Evolutionary conservation across 2,113 vertebrate species (phyloP).

Genomic region (Haemorhous mexicanus): DNA sequence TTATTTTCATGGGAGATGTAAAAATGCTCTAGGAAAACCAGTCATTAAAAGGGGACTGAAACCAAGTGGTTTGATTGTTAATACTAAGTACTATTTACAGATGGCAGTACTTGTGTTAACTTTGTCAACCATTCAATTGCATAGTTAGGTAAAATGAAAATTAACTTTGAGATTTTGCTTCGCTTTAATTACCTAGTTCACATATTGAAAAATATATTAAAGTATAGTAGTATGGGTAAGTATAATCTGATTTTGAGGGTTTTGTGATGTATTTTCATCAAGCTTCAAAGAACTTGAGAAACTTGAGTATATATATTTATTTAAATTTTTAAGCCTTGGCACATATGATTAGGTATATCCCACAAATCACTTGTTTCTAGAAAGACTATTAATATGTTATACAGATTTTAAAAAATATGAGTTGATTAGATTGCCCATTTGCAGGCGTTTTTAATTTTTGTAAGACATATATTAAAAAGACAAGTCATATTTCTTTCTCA

Average conservation of each 20-base stretch:
- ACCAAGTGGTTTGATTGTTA: not conserved
- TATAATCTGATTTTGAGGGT: not conserved
- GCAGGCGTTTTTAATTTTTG: not conserved
- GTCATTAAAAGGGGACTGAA: not conserved
- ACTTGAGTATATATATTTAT: not conserved
- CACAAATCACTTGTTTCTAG: not conserved
- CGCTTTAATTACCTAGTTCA: not conserved
- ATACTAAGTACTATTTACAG: not conserved
- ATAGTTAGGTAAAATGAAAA: not conserved
- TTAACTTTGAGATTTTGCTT: rapidly evolving
- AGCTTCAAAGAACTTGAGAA: not conserved
- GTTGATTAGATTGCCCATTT: not conserved
- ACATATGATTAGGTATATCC: not conserved
- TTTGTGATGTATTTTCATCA: not conserved
- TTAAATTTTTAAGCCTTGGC: not conserved
- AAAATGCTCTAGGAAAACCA: not conserved
- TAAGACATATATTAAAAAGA: not conserved
- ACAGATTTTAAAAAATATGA: not conserved
- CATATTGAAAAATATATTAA: not conserved
- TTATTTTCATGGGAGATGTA: not conserved
- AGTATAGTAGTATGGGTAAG: not conserved
- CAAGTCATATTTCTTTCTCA: not conserved
- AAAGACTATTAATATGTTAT: not conserved
- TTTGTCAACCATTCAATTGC: not conserved
- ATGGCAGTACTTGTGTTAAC: not conserved